A percentile compares a stretch with the other conserved stretches of the same genome.
Evolutionary conservation across 1,140 invertebrate genomes (phyloP).

Genomic region (Acyrthosiphon pisum): DNA sequence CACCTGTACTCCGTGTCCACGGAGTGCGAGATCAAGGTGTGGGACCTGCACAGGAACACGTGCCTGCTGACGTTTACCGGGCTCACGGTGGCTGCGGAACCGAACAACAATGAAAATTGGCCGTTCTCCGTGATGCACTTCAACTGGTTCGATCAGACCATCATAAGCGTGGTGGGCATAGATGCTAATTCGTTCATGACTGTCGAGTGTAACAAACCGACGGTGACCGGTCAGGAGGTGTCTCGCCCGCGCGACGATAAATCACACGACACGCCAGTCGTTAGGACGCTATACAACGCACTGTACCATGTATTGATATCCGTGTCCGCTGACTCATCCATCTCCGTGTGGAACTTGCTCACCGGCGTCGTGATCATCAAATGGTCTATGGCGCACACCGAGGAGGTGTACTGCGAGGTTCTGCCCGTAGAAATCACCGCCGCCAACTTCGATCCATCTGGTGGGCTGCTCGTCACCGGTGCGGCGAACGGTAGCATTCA

Average conservation of each 20-base stretch:
- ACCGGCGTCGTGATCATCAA: slow-evolving; percentile 68
- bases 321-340: neutral
- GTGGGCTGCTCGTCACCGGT: slow-evolving; percentile 74
- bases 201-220: neutral
- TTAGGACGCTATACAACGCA: neutral
- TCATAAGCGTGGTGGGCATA: neutral
- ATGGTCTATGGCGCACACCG: slow-evolving; percentile 72
- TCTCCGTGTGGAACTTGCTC: slow-evolving; percentile 8
- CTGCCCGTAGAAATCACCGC: slow-evolving; percentile 77
- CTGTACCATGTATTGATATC: slow-evolving; percentile 9
- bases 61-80: slow-evolving; percentile 20
- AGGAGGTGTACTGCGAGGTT: slow-evolving; percentile 68
- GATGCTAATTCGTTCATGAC: neutral
- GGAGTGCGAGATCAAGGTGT: neutral
- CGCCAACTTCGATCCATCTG: slow-evolving; percentile 75
- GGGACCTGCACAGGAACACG: neutral
- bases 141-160: neutral
- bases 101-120: no score
- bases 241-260: neutral
- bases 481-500: slow-evolving; percentile 68
- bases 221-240: no score
- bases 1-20: slow-evolving; percentile 8
- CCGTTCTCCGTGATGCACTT: neutral
- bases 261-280: neutral
- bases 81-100: no score